Percentiles rank a stretch among this genome's conserved stretches.
These are phyloP conservation scores for Laothoe populi DNA, from an alignment of 2,888 invertebrate species.

Conservation along the genomic window DNA sequence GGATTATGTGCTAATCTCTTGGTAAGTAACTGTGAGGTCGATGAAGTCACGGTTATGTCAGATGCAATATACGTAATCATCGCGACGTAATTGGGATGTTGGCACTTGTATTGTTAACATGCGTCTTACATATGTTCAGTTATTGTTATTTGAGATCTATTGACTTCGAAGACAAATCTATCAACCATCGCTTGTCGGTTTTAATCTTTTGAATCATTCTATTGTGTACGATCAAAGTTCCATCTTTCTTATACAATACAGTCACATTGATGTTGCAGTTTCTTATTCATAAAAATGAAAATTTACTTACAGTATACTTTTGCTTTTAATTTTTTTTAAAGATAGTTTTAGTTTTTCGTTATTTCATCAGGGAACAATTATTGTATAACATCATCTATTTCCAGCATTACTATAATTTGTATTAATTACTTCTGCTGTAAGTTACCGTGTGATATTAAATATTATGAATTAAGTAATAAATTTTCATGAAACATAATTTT, in stretches of 20 bases:
- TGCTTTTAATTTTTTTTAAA: too few species aligned
- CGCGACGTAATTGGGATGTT: not conserved
- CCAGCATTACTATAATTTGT: not conserved
- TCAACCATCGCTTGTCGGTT: too few species aligned
- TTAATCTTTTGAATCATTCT: too few species aligned
- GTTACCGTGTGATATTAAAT: not conserved
- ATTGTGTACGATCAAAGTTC: too few species aligned
- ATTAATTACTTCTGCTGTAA: not conserved
- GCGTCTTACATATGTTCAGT: not conserved
- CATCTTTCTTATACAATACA: too few species aligned
- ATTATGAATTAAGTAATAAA: not conserved
- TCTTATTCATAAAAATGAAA: too few species aligned
- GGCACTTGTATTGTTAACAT: not conserved
- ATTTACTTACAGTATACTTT: too few species aligned
- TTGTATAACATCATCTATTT: not conserved
- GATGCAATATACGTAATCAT: constrained; percentile 13
- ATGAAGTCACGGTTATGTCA: constrained; percentile 30
- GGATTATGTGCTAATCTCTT: constrained; percentile 33
- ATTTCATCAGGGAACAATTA: not conserved
- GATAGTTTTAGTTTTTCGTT: too few species aligned
- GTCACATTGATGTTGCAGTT: too few species aligned
- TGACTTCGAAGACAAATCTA: not conserved
- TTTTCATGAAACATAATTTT: not conserved
- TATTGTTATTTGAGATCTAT: not conserved
- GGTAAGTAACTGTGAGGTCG: constrained; percentile 35